Evolutionary conservation across 1,140 invertebrate genomes (phyloP).

Genomic region (Pseudomyrmex concolor): DNA sequence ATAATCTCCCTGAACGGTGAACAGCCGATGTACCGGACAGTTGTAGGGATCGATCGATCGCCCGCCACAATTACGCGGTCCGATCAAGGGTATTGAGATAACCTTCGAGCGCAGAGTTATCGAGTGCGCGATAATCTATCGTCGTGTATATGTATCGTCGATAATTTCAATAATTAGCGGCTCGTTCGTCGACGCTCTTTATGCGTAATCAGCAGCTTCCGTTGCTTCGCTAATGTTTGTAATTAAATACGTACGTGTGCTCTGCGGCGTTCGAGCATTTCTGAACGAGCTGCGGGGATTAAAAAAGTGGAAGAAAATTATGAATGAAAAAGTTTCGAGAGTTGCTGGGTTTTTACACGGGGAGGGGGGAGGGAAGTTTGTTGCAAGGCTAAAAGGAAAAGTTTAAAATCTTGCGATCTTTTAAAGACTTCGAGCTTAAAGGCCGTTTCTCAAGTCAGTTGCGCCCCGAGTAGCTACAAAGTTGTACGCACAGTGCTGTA

Average conservation of each 20-base stretch:
- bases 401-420: background rate
- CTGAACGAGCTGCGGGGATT: background rate
- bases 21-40: conserved; percentile 66
- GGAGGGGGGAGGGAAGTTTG: background rate
- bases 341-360: background rate
- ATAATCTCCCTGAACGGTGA: conserved; percentile 63
- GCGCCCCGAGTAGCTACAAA: background rate
- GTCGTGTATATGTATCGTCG: background rate
- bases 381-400: background rate
- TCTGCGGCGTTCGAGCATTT: background rate
- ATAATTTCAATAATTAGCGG: conserved; percentile 57
- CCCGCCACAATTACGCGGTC: conserved; percentile 61
- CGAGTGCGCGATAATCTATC: conserved; percentile 55
- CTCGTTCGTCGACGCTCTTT: background rate
- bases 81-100: conserved; percentile 63
- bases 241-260: background rate
- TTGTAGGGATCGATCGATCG: conserved; percentile 69
- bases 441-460: conserved; percentile 9
- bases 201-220: background rate
- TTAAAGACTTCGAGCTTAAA: conserved; percentile 19
- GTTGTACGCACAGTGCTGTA: background rate
- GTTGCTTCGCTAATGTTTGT: background rate
- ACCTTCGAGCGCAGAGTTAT: conserved; percentile 32
- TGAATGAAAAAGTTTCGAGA: conserved; percentile 14
- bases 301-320: background rate